Base-by-base conservation (phyloP, 2,113 vertebrate genomes). In the Leptodactylus fuscus region DNA sequence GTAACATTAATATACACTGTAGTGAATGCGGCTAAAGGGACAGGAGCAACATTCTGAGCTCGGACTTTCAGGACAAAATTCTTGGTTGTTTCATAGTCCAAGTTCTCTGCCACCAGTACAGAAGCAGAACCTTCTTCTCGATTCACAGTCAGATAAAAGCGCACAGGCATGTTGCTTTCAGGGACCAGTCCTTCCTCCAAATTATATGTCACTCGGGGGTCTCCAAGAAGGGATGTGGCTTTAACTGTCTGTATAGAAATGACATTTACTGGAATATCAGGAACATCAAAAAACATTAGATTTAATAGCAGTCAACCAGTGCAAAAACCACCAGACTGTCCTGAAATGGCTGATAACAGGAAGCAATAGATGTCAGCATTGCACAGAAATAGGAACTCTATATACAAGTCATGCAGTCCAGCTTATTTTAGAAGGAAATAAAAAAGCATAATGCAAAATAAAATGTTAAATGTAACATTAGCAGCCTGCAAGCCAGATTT, bases 71-170 rank as follows among this genome's bases (percentile, higher is more conserved):
- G 91, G 84, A 94, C 89, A 89, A 97, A 97, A 89, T 90, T 92
- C 78, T 92, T 93, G 3, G 95, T 96, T 58, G 92, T 94, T 89
- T 98, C 97, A 44, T 94, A 97, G 88, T 97, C 96, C 81, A 97
- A 89, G 0, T 95, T 94, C 88, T 97, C 96, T 5, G 96, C 96
- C 36, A 97, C 92, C 46, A 97, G 90, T 85, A 98, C 92, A 79
- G 95, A 97, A 38, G 95, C 95, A 0, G 96, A 96, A 22, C 95
- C 95, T 16, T 97, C 95, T 5, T 94, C 94, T 71, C 96, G 92
- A 91, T 98, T 97, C 18, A 95, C 94, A 32, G 95, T 96, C 89
- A 98, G 86, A 89, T 97, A 98, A 92, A 98, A 97, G 24, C 92
- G 94, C 32, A 96, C 91, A 0, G 96, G 96, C 95, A 96, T 95